phyloP scores from a whole-genome alignment of 2,888 invertebrate genomes.

The Melipona bicolor region DNA sequence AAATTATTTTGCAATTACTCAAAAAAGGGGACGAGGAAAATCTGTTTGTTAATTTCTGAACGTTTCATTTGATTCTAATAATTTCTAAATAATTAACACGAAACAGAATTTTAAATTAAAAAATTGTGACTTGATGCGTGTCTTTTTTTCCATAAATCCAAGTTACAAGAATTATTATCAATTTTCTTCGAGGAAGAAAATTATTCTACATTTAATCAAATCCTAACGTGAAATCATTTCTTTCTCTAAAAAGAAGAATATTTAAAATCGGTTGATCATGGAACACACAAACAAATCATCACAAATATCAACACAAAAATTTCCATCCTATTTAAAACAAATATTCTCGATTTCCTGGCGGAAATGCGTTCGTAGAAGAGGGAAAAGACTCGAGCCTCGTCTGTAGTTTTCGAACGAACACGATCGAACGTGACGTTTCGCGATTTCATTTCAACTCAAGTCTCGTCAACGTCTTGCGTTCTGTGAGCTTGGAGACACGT shows the following conservation, averaged over 20 bases:
- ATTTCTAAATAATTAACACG: too few relatives aligned
- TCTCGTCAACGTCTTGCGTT: background rate
- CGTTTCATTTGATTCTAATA: too few relatives aligned
- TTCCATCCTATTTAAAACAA: background rate
- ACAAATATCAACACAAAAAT: background rate
- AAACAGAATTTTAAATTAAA: too few relatives aligned
- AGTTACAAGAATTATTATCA: too few relatives aligned
- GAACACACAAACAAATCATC: background rate
- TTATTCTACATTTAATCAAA: too few relatives aligned
- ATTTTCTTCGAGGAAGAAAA: too few relatives aligned
- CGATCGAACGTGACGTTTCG: constrained; percentile 15
- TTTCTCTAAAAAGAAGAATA: too few relatives aligned
- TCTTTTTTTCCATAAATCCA: too few relatives aligned
- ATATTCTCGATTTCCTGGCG: background rate
- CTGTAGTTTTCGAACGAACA: background rate
- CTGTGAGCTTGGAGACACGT: constrained; percentile 11
- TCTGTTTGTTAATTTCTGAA: background rate
- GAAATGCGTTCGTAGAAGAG: background rate
- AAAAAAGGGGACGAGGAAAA: too few relatives aligned
- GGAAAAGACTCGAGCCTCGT: background rate
- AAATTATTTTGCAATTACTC: background rate
- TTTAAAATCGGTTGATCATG: background rate
- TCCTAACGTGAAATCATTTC: too few relatives aligned
- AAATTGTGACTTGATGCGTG: too few relatives aligned
- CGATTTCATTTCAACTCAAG: constrained; percentile 5